Evolutionary conservation across 2,888 invertebrate species (phyloP).

Genomic region (Epinotia bilunana): DNA sequence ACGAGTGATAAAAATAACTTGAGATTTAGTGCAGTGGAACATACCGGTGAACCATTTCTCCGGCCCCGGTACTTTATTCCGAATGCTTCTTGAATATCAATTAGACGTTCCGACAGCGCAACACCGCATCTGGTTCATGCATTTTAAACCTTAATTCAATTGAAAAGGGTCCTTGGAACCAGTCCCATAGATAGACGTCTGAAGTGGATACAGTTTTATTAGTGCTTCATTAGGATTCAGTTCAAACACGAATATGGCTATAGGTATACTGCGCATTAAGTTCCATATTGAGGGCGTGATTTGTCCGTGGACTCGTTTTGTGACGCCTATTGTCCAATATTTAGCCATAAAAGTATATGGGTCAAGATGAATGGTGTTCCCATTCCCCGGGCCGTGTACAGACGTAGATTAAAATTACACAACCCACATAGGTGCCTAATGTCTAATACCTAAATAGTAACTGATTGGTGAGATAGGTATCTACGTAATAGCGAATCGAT

Average conservation of each 20-base stretch:
- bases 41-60: constrained; percentile 43
- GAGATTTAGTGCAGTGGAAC: constrained; percentile 20
- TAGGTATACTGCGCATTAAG: constrained; percentile 57
- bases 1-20: constrained; percentile 14
- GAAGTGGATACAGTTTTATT: constrained; percentile 31
- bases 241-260: constrained; percentile 53
- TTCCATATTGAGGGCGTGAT: constrained; percentile 63
- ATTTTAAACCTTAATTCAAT: constrained; percentile 27
- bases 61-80: constrained; percentile 5
- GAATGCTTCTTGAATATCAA: constrained; percentile 42
- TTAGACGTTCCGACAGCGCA: neutral
- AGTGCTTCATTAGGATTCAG: constrained; percentile 50
- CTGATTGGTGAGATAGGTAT: neutral
- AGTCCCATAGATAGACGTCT: neutral
- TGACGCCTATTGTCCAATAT: constrained; percentile 48
- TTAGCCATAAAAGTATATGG: constrained; percentile 42
- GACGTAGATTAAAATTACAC: constrained; percentile 1
- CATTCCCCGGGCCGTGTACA: constrained; percentile 22
- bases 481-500: too few species aligned
- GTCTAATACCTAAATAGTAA: neutral
- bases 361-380: constrained; percentile 34
- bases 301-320: constrained; percentile 61
- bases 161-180: constrained; percentile 4
- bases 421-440: neutral
- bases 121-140: neutral